Base-by-base conservation (phyloP, 2,113 vertebrate species). In the Hystrix brachyura region DNA sequence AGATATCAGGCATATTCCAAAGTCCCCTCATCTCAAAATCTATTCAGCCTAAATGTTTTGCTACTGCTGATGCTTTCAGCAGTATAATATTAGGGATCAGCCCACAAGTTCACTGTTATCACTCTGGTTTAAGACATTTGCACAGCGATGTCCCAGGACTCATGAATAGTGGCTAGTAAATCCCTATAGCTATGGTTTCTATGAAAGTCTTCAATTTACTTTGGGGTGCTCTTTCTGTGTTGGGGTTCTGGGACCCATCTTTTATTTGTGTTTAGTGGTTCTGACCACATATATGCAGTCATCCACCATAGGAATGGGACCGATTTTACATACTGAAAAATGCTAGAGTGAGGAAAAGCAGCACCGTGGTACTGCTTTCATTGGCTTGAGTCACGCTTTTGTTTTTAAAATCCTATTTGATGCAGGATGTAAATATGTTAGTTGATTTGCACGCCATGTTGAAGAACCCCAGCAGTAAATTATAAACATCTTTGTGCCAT, bases 201-300 rank as follows among this genome's bases (percentile, higher is more conserved):
- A 64, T 2, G 0, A 6, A 64, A n/a, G 19, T 32, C 62, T 18
- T 53, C 76, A 34, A 46, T 91, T 94, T 83, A 60, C 51, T 65
- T 71, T 80, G 21, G 67, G 57, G 29, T 83, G 74, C 19, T 15
- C 74, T 62, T 96, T 62, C 34, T 86, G 8, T 95, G 38, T 82
- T 87, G 27, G 67, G 81, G 57, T 14, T 82, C 59, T 71, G 32
- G 0, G 9, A 29, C 23, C 55, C 25, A 80, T 55, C 51, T 96
- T 92, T 94, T 27, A 69, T 64, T 94, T 90, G 65, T 80, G n/a
- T 89, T 60, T 65, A 14, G 19, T 94, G 55, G 78, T 69, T 96
- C 93, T 90, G 65, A 71, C 55, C 72, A 78, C n/a, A 62, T 34
- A 53, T 3, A n/a, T 27, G 53, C 5, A 60, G 25, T 72, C 60